These are phyloP conservation scores for Polypterus bichir DNA, from an alignment of 2,113 vertebrate genomes.

Conservation along the genomic window DNA sequence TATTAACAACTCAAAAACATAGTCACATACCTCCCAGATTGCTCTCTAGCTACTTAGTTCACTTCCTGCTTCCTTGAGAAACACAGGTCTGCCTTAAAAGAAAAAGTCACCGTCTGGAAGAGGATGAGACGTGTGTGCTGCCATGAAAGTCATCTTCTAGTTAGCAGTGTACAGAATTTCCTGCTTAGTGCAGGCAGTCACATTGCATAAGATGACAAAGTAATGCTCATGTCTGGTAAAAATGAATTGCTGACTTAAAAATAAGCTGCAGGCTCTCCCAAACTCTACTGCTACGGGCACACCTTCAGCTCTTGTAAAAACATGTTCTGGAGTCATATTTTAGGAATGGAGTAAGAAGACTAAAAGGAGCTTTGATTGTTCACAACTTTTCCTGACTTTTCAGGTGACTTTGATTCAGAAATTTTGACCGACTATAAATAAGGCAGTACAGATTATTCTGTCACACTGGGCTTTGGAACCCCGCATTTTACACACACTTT, in stretches of 20 bases:
- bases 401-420: no score
- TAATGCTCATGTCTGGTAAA: not conserved
- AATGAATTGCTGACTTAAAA: not conserved
- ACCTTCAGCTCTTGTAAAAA: slow-evolving; percentile 1
- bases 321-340: not conserved
- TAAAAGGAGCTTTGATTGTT: no score
- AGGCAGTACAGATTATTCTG: not conserved
- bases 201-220: not conserved
- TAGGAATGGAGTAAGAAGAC: not conserved
- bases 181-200: not conserved
- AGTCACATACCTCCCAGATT: not conserved
- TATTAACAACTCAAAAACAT: not conserved
- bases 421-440: not conserved
- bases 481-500: not conserved
- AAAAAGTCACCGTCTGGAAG: not conserved
- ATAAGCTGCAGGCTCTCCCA: not conserved
- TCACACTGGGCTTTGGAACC: not conserved
- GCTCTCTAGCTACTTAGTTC: not conserved
- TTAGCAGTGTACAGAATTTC: not conserved
- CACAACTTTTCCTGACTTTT: no score
- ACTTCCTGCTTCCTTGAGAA: not conserved
- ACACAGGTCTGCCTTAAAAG: not conserved
- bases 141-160: not conserved
- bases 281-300: not conserved
- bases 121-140: not conserved